A percentile compares a stretch with the other conserved stretches of the same genome.
phyloP scores from a whole-genome alignment of 2,113 vertebrate species.

The Zapornia atra region DNA sequence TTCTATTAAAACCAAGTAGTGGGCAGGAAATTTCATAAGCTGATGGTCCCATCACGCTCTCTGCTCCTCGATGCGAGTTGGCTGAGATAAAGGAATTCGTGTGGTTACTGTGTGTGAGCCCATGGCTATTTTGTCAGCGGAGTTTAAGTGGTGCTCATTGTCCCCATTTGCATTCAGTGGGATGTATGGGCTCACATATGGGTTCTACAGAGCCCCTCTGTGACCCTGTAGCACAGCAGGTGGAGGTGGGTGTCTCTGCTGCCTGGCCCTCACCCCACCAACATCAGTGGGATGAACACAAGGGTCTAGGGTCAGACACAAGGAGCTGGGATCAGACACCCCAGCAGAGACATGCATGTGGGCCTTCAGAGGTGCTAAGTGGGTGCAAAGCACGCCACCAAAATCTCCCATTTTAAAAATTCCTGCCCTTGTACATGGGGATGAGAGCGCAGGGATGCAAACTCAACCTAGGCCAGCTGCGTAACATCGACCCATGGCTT shows the following conservation, averaged over 20 bases:
- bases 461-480: neutral
- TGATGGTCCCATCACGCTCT: conserved; percentile 27
- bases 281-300: neutral
- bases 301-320: fast-evolving
- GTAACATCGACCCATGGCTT: conserved; percentile 39
- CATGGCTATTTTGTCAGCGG: neutral
- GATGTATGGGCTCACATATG: neutral
- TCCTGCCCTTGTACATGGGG: neutral
- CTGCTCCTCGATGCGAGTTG: conserved; percentile 14
- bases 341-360: fast-evolving
- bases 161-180: neutral
- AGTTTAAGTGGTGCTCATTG: neutral
- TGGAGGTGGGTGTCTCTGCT: neutral
- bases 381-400: neutral
- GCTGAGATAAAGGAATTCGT: conserved; percentile 23
- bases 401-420: neutral
- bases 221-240: too few relatives aligned
- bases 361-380: neutral
- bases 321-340: neutral
- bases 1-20: conserved; percentile 43
- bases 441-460: neutral
- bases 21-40: conserved; percentile 52
- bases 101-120: conserved; percentile 19
- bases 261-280: neutral
- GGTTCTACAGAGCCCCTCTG: neutral